Evolutionary conservation across 1,140 invertebrate species (phyloP), one percentile per base, ranked within the genome.

Genomic region (Platyscapa corneri): DNA sequence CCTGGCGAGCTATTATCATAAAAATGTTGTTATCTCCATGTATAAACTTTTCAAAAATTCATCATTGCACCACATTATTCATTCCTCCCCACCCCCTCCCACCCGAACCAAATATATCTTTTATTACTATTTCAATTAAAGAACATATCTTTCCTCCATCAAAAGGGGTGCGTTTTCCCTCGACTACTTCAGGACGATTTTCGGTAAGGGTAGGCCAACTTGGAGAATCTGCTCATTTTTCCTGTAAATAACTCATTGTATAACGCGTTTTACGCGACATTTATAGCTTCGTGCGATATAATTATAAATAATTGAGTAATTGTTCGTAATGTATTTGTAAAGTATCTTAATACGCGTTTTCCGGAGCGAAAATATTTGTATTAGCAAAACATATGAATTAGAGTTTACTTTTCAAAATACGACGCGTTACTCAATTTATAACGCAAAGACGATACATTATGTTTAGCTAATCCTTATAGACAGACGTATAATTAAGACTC

Each of bases 71-170:
- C 27, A 27, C 5, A 60, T 60, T 37, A 70, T 12, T 18, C 34
- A 6, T 20, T 74, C 18, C 3, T 14, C 18, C 67, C 70, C 37
- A n/a, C 30, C 5, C 34, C 3, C 3, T 74, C 18, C 3, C 5
- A 10, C 67, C 70, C 37, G 23, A 32, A 67, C n/a, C 2, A 14
- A 67, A 1, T 16, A 12, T 14, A 74, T 42, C 27, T 37, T 0
- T n/a, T 42, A 74, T 42, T 74, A 16, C 1, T 27, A 27, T 74
- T 74, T 42, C 70, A 74, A 74, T 74, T 74, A 42, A 42, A 74
- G 23, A 74, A n/a, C 42, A 42, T 42, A 74, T 74, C 70, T 12
- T 74, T 32, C 0, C 23, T 0, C 23, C 37, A n/a, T 74, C 37
- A 42, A 34, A 32, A 74, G 70, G 39, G 37, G 16, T 23, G 8